phyloP scores from a whole-genome alignment of 2,888 invertebrate genomes.

The Mesoligia furuncula region DNA sequence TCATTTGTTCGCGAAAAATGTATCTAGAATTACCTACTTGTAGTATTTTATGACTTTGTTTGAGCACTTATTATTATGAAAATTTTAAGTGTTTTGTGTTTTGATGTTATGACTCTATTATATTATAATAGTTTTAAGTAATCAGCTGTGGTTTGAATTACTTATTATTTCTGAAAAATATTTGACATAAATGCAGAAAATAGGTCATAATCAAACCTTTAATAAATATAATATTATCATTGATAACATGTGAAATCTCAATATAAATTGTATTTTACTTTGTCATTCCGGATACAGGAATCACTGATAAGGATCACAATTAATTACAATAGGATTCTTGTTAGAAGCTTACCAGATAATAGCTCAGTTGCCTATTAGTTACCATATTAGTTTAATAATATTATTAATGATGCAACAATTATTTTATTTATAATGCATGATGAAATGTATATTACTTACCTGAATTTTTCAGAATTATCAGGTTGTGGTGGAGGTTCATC shows the following conservation, averaged over 20 bases:
- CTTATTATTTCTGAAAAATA: not conserved
- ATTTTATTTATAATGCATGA: not conserved
- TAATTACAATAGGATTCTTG: not conserved
- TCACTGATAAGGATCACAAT: constrained; percentile 1
- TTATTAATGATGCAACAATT: too few relatives aligned
- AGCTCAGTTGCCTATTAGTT: not conserved
- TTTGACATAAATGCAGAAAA: not conserved
- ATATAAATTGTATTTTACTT: not conserved
- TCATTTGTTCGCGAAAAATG: too few relatives aligned
- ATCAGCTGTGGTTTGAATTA: not conserved
- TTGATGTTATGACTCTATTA: not conserved
- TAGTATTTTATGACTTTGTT: constrained; percentile 10
- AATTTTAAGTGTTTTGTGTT: constrained; percentile 7
- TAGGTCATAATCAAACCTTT: not conserved
- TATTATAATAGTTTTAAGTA: not conserved
- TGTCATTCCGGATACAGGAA: not conserved
- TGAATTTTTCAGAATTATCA: constrained; percentile 78
- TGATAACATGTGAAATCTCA: not conserved
- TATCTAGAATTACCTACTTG: not conserved
- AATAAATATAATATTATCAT: not conserved
- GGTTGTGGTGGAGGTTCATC: constrained; percentile 61
- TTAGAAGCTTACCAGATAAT: not conserved
- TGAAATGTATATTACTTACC: constrained; percentile 73
- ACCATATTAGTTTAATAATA: too few relatives aligned
- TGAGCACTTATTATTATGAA: not conserved